Percentiles rank a stretch among this genome's conserved stretches.
Conservation (phyloP, 2,113 vertebrate genomes). For the Lepus americanus region DNA sequence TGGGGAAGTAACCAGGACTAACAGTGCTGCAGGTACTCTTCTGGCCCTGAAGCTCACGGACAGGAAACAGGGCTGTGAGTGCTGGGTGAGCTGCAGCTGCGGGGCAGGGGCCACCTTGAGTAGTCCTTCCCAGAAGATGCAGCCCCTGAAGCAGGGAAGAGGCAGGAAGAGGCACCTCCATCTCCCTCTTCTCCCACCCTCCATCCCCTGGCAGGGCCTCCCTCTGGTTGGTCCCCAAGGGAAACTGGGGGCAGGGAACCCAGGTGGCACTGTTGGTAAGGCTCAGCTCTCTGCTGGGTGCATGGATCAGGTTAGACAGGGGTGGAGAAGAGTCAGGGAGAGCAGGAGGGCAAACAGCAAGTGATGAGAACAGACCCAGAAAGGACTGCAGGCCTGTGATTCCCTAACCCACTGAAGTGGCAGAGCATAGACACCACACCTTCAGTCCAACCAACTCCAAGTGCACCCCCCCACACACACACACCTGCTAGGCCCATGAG, state of each 20-base stretch:
- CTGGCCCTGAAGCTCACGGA: neutral
- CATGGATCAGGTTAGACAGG: neutral
- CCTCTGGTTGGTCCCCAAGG: neutral
- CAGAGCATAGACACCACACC: neutral
- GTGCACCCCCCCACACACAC: too few species aligned
- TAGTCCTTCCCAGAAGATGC: neutral
- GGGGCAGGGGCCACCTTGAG: neutral
- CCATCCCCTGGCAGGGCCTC: neutral
- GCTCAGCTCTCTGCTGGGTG: neutral
- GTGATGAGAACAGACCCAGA: neutral
- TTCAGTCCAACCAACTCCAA: neutral
- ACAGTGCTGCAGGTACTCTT: neutral
- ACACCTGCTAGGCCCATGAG: neutral
- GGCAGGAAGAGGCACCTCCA: neutral
- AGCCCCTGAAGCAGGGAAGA: neutral
- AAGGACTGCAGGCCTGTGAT: neutral
- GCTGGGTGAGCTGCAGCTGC: neutral
- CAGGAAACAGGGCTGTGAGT: neutral
- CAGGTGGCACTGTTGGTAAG: neutral
- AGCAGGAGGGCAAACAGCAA: neutral
- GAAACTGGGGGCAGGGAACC: neutral
- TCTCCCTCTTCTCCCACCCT: too few species aligned
- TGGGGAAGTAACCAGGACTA: neutral
- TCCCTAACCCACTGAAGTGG: neutral
- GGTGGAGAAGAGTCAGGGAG: neutral